Evolutionary conservation across 2,797 vertebrate genomes (phyloP).

Genomic region (Synaphobranchus kaupii): DNA sequence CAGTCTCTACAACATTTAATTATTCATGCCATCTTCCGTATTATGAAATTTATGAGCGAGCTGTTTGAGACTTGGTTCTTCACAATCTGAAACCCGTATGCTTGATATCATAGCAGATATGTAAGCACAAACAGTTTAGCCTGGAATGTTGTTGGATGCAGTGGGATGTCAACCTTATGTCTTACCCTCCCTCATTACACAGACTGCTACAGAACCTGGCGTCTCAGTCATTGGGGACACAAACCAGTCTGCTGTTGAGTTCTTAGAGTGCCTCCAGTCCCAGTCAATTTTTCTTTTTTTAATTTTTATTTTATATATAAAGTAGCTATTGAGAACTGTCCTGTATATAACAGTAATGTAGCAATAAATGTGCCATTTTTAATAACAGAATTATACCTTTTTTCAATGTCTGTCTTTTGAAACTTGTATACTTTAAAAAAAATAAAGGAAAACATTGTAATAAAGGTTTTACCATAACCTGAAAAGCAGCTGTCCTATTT

Average conservation of each 20-base stretch:
- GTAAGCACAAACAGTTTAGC: not conserved
- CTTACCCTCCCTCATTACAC: slow-evolving; percentile 7
- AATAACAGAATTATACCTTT: slow-evolving; percentile 80
- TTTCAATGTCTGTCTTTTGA: slow-evolving; percentile 83
- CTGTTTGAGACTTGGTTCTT: slow-evolving; percentile 52
- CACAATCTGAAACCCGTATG: slow-evolving; percentile 47
- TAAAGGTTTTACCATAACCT: slow-evolving; percentile 72
- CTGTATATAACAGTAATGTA: slow-evolving; percentile 91
- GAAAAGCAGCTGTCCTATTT: slow-evolving; percentile 60
- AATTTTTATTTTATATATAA: slow-evolving; percentile 66
- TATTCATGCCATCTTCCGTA: not conserved
- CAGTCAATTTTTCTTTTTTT: slow-evolving; percentile 62
- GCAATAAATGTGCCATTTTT: slow-evolving; percentile 88
- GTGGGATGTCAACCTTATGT: not conserved
- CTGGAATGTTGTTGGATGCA: not conserved
- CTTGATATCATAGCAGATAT: not conserved
- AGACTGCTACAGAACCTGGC: slow-evolving; percentile 59
- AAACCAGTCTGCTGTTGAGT: slow-evolving; percentile 73
- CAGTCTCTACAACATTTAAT: slow-evolving; percentile 13
- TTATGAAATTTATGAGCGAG: not conserved
- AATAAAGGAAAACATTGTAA: slow-evolving; percentile 79
- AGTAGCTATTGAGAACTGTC: slow-evolving; percentile 87
- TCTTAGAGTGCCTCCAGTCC: slow-evolving; percentile 80
- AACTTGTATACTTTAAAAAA: slow-evolving; percentile 83
- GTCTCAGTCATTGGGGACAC: slow-evolving; percentile 62